Percentiles rank a stretch among this genome's conserved stretches.
Conservation (phyloP, 37 sponge, comb jelly and placozoan species). For the Spongilla lacustris region DNA sequence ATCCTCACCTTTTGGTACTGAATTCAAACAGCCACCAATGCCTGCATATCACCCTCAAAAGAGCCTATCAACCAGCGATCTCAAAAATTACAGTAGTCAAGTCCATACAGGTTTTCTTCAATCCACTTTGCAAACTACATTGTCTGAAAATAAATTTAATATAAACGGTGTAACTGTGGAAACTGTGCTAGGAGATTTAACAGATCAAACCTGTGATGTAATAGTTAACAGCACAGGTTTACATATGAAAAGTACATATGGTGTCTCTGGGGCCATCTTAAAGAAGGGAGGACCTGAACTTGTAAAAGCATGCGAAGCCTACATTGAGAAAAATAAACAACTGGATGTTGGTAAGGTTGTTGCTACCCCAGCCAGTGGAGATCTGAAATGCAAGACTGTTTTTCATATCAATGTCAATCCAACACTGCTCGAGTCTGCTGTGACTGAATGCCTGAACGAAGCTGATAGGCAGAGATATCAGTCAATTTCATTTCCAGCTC, state of each 20-base stretch:
- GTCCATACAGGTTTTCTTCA: neutral
- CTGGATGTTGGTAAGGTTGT: constrained; percentile 47
- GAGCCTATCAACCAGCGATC: neutral
- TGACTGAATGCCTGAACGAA: constrained; percentile 29
- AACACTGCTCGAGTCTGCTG: constrained; percentile 2
- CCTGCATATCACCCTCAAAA: neutral
- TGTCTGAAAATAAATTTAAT: neutral
- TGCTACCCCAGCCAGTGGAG: constrained; percentile 47
- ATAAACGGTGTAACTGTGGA: constrained; percentile 17
- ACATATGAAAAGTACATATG: constrained; percentile 26
- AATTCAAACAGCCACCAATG: neutral
- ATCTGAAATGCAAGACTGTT: constrained; percentile 38
- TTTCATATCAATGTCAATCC: constrained; percentile 44
- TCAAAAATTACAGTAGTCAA: neutral
- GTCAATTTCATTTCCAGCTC: constrained; percentile 67
- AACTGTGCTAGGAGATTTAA: constrained; percentile 56
- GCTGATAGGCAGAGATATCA: constrained; percentile 13
- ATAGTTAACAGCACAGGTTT: constrained; percentile 61
- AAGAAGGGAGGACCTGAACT: constrained; percentile 58
- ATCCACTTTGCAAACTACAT: neutral
- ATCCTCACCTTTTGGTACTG: neutral
- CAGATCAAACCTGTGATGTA: constrained; percentile 34
- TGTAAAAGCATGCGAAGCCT: constrained; percentile 32
- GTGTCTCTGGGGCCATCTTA: constrained; percentile 58
- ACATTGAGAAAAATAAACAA: neutral